Evolutionary conservation across 2,113 vertebrate species (phyloP), one percentile per base, ranked within the genome.

Genomic region (Martes martes): DNA sequence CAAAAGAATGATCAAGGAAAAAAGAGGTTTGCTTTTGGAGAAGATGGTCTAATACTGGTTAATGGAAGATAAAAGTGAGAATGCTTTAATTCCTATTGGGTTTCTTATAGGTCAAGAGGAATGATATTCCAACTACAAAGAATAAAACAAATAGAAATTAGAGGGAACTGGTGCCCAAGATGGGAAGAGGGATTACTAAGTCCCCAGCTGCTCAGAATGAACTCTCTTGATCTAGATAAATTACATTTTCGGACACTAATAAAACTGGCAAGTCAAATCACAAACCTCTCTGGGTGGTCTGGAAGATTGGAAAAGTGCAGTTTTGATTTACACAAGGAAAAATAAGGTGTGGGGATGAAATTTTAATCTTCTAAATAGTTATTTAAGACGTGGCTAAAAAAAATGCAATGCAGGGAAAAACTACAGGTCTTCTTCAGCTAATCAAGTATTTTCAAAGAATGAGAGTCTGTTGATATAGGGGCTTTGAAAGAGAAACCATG

Each of bases 61-160:
- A 76, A 28, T 36, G 59, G 61, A 96, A 97, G 87, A 81, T n/a
- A 83, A 80, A 90, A 94, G 36, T 61, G 16, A 33, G 74, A 42
- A 47, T 7, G 0, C 63, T 92, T 96, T 59, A 59, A 91, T 85
- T 85, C n/a, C 79, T 79, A 57, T 23, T 78, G 42, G 19, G 39
- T 87, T 95, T 95, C 39, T 95, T 92, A 15, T 88, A 85, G 92
- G 59, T 95, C 74, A 98, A 97, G 84, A 94, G 74, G 42, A 94
- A 80, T 95, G 42, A 92, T 55, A 85, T 47, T 89, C 76, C 83
- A 15, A 95, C 11, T 42, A 31, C 10, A 81, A 92, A 95, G 42
- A 93, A 93, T 52, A 88, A 91, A 95, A 73, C 31, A 96, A 95
- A 96, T 24, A 88, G 57, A 80, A 92, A 15, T 59, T 59, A 96